These are phyloP conservation scores for Erpornis zantholeuca DNA, from an alignment of 2,113 vertebrate species.

Conservation along the genomic window DNA sequence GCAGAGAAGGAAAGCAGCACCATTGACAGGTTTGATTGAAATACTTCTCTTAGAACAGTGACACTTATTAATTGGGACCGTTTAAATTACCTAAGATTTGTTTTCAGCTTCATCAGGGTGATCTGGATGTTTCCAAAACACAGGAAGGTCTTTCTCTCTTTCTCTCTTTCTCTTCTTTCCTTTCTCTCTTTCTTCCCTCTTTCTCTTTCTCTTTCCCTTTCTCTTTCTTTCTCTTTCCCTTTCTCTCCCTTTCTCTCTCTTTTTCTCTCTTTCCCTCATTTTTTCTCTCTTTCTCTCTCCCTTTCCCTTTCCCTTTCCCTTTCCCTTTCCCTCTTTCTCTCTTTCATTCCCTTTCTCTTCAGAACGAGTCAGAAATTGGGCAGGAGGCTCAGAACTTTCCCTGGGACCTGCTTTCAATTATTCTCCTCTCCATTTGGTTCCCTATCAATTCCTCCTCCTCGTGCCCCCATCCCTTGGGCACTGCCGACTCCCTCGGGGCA, in stretches of 20 bases:
- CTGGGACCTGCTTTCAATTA: constrained; percentile 10
- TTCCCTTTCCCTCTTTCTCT: fast-evolving
- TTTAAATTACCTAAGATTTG: background rate
- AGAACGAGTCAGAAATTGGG: background rate
- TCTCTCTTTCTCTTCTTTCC: fast-evolving
- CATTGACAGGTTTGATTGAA: background rate
- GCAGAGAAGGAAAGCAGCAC: background rate
- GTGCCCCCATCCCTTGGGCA: background rate
- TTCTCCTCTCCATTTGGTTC: background rate
- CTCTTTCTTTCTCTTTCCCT: too few species aligned
- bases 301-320: fast-evolving
- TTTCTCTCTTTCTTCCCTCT: fast-evolving
- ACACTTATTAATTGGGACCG: background rate
- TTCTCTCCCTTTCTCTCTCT: fast-evolving
- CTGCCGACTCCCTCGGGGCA: background rate
- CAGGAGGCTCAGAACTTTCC: constrained; percentile 18
- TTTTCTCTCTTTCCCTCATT: too few species aligned
- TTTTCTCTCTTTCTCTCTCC: too few species aligned
- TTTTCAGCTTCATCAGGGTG: background rate
- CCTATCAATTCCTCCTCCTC: background rate
- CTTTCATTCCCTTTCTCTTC: too few species aligned
- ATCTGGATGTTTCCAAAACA: background rate
- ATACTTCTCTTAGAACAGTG: background rate
- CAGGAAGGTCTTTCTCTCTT: fast-evolving
- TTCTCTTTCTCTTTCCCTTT: fast-evolving